Evolutionary conservation across 2,797 vertebrate species (phyloP).

Genomic region (Pseudochirops cupreus): DNA sequence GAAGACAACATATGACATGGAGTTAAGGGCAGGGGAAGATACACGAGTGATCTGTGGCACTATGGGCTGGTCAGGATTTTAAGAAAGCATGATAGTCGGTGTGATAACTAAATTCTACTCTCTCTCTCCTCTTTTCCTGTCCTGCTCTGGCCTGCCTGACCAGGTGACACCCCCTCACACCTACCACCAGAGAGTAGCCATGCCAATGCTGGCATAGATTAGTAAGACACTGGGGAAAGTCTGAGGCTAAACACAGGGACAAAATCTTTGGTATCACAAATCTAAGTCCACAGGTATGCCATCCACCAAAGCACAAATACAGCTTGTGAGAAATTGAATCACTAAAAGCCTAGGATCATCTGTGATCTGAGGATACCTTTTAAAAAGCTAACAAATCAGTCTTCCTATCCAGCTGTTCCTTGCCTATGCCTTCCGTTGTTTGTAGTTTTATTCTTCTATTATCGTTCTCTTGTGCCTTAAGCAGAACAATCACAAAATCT

Average conservation of each 20-base stretch:
- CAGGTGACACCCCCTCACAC: not conserved
- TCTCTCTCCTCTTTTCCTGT: not conserved
- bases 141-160: not conserved
- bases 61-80: not conserved
- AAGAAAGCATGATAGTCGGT: not conserved
- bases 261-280: not conserved
- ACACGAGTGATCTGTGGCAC: not conserved
- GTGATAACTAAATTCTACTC: not conserved
- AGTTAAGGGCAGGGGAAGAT: not conserved
- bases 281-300: not conserved
- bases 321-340: conserved; percentile 31
- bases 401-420: not conserved
- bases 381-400: not conserved
- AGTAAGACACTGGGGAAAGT: not conserved
- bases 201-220: not conserved
- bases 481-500: conserved; percentile 16
- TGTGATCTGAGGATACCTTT: not conserved
- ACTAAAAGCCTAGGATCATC: not conserved
- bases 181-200: not conserved
- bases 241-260: not conserved
- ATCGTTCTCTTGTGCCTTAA: conserved; percentile 7
- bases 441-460: not conserved
- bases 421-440: not conserved
- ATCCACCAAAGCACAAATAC: not conserved
- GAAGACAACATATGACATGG: not conserved